Base-by-base conservation (phyloP, 2,113 vertebrate genomes). In the Crotophaga sulcirostris region DNA sequence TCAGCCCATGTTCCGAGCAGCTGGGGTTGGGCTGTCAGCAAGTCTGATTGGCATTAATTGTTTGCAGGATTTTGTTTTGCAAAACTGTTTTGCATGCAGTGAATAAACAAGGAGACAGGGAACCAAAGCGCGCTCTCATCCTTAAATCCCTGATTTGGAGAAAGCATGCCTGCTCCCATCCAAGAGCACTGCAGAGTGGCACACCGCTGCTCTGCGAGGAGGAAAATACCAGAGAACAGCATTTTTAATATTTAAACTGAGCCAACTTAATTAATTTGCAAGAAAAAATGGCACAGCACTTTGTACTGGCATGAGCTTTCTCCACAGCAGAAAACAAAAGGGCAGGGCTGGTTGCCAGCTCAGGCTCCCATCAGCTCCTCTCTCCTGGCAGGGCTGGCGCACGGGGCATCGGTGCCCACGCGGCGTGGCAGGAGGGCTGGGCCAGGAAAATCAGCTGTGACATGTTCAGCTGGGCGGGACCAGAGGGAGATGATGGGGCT, bases 1-100 rank as follows among this genome's bases (percentile, higher is more conserved):
- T 54, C 89, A 73, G 67, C 49, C 68, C 10, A 0, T 7, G 63
- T 76, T 66, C 76, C 0, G 0, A 79, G 66, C 45, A 66, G 62
- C 31, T 3, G 0, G 45, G 38, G 19, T 3, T 21, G 42, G 6
- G 84, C 58, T 84, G 72, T 55, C 90, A 59, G 67, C 15, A 11
- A 15, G 3, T 13, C 79, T 59, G 88, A 93, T 7, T 51, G 79
- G 67, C 90, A 42, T 42, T 38, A 51, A 80, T 75, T 75, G 54
- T 44, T 56, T 14, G 11, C 34, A 24, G 66, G 40, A 13, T 11
- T 89, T 87, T 67, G 87, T 34, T 83, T 69, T 63, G 63, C 82
- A 90, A 67, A 90, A 28, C 16, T 5, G 0, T 67, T 77, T 31
- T 14, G 25, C 36, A 6, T 0, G 0, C 4, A 0, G 28, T 2